phyloP scores from a whole-genome alignment of 2,888 invertebrate genomes.

The Rotaria socialis region DNA sequence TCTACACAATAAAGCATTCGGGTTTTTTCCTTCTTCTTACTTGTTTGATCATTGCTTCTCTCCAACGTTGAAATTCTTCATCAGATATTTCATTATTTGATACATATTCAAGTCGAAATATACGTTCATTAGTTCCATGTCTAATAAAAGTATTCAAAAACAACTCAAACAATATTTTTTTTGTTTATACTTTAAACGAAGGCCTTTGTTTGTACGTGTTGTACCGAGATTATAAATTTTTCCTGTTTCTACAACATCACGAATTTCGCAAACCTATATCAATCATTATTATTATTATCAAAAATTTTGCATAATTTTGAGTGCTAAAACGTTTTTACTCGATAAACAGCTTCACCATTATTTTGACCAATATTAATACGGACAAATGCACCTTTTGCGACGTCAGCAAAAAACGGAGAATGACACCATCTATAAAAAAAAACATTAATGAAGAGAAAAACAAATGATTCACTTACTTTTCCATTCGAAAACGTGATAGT shows the following conservation, averaged over 20 bases:
- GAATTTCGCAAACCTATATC: slow-evolving; percentile 69
- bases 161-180: not conserved
- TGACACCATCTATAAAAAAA: slow-evolving; percentile 72
- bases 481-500: slow-evolving; percentile 81
- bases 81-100: slow-evolving; percentile 87
- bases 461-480: slow-evolving; percentile 63
- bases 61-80: slow-evolving; percentile 86
- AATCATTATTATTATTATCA: too few relatives aligned
- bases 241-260: slow-evolving; percentile 69
- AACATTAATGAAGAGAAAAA: not conserved
- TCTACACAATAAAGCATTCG: not conserved
- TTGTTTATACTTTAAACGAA: slow-evolving; percentile 60
- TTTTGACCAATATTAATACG: slow-evolving; percentile 90
- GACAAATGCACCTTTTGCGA: slow-evolving; percentile 86
- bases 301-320: too few relatives aligned
- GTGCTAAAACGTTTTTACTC: slow-evolving; percentile 59
- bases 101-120: slow-evolving; percentile 89
- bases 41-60: slow-evolving; percentile 68
- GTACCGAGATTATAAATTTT: slow-evolving; percentile 77
- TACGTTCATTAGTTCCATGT: slow-evolving; percentile 80
- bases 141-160: slow-evolving; percentile 56
- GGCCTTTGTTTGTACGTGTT: slow-evolving; percentile 83
- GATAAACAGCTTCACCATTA: slow-evolving; percentile 74
- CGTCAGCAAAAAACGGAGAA: slow-evolving; percentile 85
- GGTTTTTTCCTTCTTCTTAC: not conserved